These are phyloP conservation scores for Dendroctonus valens DNA, from an alignment of 1,140 invertebrate genomes.

Conservation along the genomic window DNA sequence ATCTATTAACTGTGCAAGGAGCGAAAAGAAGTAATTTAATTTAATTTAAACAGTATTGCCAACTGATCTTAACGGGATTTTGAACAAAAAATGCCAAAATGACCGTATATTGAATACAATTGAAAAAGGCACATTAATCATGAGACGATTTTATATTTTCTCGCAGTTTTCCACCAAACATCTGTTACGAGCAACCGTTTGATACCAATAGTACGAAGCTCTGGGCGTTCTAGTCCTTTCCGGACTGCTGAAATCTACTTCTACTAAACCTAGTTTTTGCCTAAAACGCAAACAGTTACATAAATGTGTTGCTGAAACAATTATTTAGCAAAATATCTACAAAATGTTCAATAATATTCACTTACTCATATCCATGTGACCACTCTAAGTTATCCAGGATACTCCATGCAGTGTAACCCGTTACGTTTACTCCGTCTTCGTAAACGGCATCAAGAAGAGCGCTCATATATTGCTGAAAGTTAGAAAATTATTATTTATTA, in stretches of 20 bases:
- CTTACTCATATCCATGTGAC: slow-evolving; percentile 7
- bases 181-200: slow-evolving; percentile 7
- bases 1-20: no score
- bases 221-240: slow-evolving; percentile 58
- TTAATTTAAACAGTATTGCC: no score
- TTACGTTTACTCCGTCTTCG: slow-evolving; percentile 13
- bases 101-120: no score
- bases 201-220: slow-evolving; percentile 28
- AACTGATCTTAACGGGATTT: no score
- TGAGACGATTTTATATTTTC: no score
- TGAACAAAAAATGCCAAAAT: no score
- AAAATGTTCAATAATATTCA: background rate
- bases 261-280: slow-evolving; percentile 52
- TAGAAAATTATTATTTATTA: background rate
- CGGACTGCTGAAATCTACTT: slow-evolving; percentile 70
- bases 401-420: slow-evolving; percentile 15
- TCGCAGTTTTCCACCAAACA: background rate
- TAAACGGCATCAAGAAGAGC: slow-evolving; percentile 5
- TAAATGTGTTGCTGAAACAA: background rate
- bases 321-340: no score
- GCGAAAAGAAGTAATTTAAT: no score
- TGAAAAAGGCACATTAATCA: no score
- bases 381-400: slow-evolving; percentile 23
- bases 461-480: slow-evolving; percentile 15
- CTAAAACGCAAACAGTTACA: background rate